Evolutionary conservation across 92 coral and sea anemone species (phyloP).

Genomic region (Parazoanthus darwini): DNA sequence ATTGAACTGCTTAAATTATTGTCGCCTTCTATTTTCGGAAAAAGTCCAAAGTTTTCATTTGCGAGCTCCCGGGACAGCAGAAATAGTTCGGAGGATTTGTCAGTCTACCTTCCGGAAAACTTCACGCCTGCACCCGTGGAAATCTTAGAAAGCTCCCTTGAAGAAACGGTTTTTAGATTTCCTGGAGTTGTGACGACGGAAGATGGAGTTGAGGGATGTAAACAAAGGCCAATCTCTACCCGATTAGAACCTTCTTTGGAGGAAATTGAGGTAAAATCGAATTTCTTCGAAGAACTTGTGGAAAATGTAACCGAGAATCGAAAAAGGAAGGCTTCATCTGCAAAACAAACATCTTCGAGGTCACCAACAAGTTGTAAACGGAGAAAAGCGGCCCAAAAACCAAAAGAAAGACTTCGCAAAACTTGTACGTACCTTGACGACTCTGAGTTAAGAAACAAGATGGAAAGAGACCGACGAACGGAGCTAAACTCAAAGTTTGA

Average conservation of each 20-base stretch:
- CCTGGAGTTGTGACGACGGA: constrained; percentile 33
- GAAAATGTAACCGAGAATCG: neutral
- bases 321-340: neutral
- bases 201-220: neutral
- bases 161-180: constrained; percentile 57
- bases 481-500: constrained; percentile 31
- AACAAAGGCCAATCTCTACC: neutral
- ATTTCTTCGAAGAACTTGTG: neutral
- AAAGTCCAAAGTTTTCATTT: constrained; percentile 28
- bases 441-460: constrained; percentile 23
- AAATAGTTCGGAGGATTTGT: constrained; percentile 63
- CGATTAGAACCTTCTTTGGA: neutral
- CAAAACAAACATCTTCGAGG: neutral
- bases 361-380: constrained; percentile 2
- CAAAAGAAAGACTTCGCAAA: neutral
- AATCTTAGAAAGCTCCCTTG: constrained; percentile 50
- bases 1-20: constrained; percentile 21
- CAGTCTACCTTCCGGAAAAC: constrained; percentile 66
- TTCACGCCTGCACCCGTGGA: constrained; percentile 66
- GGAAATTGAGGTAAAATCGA: neutral
- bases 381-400: neutral
- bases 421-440: constrained; percentile 6
- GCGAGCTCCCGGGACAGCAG: constrained; percentile 10
- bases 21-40: constrained; percentile 31
- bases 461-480: constrained; percentile 32